Conservation (phyloP, 2,888 invertebrate genomes). For the Callyntrura sp. region DNA sequence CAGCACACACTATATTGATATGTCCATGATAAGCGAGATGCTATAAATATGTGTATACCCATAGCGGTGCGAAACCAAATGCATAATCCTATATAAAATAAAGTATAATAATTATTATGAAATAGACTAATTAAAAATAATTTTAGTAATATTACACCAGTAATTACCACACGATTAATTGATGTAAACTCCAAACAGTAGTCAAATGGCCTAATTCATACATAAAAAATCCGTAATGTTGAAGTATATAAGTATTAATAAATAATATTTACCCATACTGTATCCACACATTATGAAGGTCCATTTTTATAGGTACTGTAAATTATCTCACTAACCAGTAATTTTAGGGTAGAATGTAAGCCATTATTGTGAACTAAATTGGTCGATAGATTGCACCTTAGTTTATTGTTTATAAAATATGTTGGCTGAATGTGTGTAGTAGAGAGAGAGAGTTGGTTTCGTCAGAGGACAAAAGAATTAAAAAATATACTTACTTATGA, state of each 20-base stretch:
- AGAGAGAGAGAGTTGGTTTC: neutral
- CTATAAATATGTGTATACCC: too few species aligned
- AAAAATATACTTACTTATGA: too few species aligned
- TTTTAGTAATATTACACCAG: neutral
- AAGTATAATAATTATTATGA: neutral
- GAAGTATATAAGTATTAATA: too few species aligned
- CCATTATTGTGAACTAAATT: too few species aligned
- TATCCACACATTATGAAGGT: neutral
- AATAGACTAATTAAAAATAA: slow-evolving; percentile 14
- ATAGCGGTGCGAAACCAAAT: neutral
- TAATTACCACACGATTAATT: neutral
- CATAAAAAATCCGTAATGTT: neutral
- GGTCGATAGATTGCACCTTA: too few species aligned
- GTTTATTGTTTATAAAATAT: too few species aligned
- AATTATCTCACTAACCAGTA: slow-evolving; percentile 17
- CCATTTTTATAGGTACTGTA: slow-evolving; percentile 23
- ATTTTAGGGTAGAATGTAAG: too few species aligned
- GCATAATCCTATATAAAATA: neutral
- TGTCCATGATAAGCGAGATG: neutral
- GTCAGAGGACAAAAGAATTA: slow-evolving; percentile 6
- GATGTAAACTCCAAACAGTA: slow-evolving; percentile 27
- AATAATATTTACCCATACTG: neutral
- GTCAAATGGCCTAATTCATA: slow-evolving; percentile 47
- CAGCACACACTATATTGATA: too few species aligned
- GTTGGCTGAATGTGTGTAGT: neutral